Evolutionary conservation across 2,113 vertebrate species (phyloP).

Genomic region (Gopherus flavomarginatus): DNA sequence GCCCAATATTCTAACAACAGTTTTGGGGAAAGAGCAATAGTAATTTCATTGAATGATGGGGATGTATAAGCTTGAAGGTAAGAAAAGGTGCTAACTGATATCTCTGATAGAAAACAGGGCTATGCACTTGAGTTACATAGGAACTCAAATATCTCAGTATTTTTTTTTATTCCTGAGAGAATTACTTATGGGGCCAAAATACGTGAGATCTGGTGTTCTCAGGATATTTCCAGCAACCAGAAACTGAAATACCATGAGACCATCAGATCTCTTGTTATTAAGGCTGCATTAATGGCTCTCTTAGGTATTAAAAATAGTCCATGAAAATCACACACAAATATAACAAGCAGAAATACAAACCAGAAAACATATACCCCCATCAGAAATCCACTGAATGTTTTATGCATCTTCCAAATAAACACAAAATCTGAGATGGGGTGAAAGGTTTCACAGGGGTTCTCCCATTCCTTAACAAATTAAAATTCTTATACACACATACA

Average conservation of each 20-base stretch:
- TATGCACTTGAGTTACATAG: slow-evolving; percentile 45
- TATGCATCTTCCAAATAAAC: not conserved
- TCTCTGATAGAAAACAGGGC: slow-evolving; percentile 17
- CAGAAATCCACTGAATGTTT: not conserved
- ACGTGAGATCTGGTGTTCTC: slow-evolving; percentile 66
- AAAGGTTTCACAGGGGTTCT: not conserved
- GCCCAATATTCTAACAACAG: slow-evolving; percentile 20
- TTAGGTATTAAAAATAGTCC: slow-evolving; percentile 68
- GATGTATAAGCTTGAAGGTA: slow-evolving; percentile 58
- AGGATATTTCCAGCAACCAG: slow-evolving; percentile 44
- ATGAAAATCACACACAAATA: slow-evolving; percentile 71
- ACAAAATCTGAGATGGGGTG: no score
- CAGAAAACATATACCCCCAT: not conserved
- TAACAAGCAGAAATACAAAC: slow-evolving; percentile 48
- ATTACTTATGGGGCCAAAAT: slow-evolving; percentile 49
- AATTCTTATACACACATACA: accelerated
- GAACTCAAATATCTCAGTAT: slow-evolving; percentile 61
- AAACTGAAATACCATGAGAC: slow-evolving; percentile 64
- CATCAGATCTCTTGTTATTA: slow-evolving; percentile 70
- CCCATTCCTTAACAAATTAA: not conserved
- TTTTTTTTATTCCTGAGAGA: slow-evolving; percentile 62
- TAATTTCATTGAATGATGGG: slow-evolving; percentile 34
- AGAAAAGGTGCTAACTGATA: slow-evolving; percentile 52
- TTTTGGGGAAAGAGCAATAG: slow-evolving; percentile 31
- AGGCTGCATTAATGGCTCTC: slow-evolving; percentile 65